phyloP scores from a whole-genome alignment of 2,113 vertebrate genomes.

The Rhinoderma darwinii region DNA sequence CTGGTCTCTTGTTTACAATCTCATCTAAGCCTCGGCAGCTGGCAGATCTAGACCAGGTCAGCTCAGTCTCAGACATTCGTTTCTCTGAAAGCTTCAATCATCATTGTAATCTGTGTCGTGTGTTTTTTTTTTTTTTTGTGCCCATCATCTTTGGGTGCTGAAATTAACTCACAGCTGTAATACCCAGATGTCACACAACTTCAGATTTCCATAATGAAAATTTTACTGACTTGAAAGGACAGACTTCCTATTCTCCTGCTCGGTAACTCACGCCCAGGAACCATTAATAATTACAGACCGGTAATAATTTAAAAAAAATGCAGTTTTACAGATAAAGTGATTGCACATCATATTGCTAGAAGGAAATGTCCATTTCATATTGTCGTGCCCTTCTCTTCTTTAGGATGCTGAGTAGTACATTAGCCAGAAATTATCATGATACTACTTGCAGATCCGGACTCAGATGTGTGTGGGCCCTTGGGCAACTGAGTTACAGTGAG shows the following conservation, averaged over 20 bases:
- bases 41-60: constrained; percentile 43
- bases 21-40: constrained; percentile 13
- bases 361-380: too few species aligned
- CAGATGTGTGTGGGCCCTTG: too few species aligned
- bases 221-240: constrained; percentile 5
- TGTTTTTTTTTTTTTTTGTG: neutral
- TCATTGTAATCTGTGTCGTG: constrained; percentile 44
- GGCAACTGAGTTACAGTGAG: too few species aligned
- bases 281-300: neutral
- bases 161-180: constrained; percentile 23
- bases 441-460: too few species aligned
- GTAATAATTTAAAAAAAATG: neutral
- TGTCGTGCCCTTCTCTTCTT: too few species aligned
- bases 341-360: neutral
- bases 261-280: too few species aligned
- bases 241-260: neutral
- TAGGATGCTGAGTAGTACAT: too few species aligned
- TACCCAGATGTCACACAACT: constrained; percentile 48
- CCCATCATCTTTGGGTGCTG: neutral
- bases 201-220: neutral
- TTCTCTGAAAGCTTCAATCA: constrained; percentile 48
- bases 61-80: constrained; percentile 37
- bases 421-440: too few species aligned
- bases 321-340: neutral
- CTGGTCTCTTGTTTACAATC: neutral